Percentiles rank a stretch among this genome's conserved stretches.
phyloP scores from a whole-genome alignment of 2,888 invertebrate species.

The Chelonus formosanus region DNA sequence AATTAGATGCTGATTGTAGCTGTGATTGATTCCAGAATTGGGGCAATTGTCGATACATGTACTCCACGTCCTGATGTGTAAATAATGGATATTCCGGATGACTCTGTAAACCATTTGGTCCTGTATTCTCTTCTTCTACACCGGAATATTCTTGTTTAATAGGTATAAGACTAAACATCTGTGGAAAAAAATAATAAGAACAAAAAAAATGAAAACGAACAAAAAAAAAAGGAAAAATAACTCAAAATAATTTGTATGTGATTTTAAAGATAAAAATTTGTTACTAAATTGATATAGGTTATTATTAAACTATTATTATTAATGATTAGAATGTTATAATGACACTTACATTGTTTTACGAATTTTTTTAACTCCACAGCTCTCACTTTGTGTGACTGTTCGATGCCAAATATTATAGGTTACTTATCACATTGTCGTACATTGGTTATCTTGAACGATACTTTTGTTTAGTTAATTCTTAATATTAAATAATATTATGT shows the following conservation, averaged over 20 bases:
- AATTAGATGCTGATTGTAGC: conserved; percentile 49
- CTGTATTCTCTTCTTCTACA: conserved; percentile 55
- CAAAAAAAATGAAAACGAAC: conserved; percentile 22
- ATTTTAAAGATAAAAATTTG: no score
- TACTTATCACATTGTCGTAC: conserved; percentile 7
- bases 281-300: no score
- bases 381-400: no score
- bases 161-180: conserved; percentile 62
- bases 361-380: no score
- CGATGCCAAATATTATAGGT: neutral
- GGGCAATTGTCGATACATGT: conserved; percentile 60
- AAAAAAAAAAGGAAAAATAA: conserved; percentile 6
- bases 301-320: no score
- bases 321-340: no score
- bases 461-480: no score
- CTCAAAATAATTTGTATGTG: no score
- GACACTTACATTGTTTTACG: no score
- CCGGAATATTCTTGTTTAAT: conserved; percentile 61
- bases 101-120: conserved; percentile 48
- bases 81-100: conserved; percentile 57
- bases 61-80: conserved; percentile 58
- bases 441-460: no score
- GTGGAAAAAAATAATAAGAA: conserved; percentile 12
- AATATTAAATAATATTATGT: no score
- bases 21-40: conserved; percentile 61